Conservation (phyloP, 2,888 invertebrate genomes). For the Xanthia icteritia region DNA sequence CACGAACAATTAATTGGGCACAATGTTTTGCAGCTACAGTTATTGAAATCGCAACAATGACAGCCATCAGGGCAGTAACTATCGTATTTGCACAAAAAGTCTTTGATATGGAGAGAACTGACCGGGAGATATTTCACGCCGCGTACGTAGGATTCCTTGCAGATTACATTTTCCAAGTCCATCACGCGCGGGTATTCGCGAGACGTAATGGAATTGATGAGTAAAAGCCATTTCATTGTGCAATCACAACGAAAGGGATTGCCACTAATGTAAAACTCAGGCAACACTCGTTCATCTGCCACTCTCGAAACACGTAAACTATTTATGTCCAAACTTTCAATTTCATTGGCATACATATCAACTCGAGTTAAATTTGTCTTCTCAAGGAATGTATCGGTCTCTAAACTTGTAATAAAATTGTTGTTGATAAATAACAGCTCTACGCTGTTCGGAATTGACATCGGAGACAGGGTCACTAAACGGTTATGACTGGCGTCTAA, state of each 20-base stretch:
- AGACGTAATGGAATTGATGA: slow-evolving; percentile 95
- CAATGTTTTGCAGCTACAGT: slow-evolving; percentile 98
- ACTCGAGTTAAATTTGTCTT: slow-evolving; percentile 95
- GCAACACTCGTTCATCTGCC: slow-evolving; percentile 92
- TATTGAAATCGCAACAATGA: slow-evolving; percentile 98
- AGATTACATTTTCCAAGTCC: slow-evolving; percentile 96
- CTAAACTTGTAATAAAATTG: slow-evolving; percentile 95
- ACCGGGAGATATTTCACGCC: slow-evolving; percentile 95
- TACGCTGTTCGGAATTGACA: slow-evolving; percentile 96
- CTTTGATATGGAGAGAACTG: slow-evolving; percentile 93
- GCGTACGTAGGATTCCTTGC: slow-evolving; percentile 95
- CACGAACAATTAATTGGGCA: slow-evolving; percentile 98
- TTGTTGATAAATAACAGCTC: slow-evolving; percentile 97
- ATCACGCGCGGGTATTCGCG: slow-evolving; percentile 96
- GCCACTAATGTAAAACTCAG: slow-evolving; percentile 97
- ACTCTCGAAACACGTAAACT: slow-evolving; percentile 94
- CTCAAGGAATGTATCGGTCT: slow-evolving; percentile 95
- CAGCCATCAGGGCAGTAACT: slow-evolving; percentile 97
- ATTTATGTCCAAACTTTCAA: slow-evolving; percentile 95
- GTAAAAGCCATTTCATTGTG: slow-evolving; percentile 98
- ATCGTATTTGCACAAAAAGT: slow-evolving; percentile 97
- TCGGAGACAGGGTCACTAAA: slow-evolving; percentile 94
- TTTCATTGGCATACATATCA: slow-evolving; percentile 97
- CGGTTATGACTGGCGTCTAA: slow-evolving; percentile 97
- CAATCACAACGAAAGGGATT: slow-evolving; percentile 99